Evolutionary conservation across 2,888 invertebrate species (phyloP), one percentile per base, ranked within the genome.

Genomic region (Chirona hameri): DNA sequence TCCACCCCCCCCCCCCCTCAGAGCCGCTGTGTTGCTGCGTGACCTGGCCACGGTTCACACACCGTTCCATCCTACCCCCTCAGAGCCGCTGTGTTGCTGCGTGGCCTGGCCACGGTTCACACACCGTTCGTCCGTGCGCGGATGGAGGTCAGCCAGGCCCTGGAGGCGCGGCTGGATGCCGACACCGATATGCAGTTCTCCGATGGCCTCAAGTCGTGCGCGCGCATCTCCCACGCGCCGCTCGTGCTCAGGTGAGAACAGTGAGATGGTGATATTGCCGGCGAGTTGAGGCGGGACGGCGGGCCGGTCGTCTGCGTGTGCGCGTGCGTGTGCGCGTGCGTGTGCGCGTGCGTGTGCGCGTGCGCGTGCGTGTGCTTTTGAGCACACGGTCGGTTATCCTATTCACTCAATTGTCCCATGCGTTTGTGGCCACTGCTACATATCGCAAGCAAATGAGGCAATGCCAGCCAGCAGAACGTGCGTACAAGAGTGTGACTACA

Each of bases 101-200:
- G 91, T 84, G 93, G 94, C 2, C 88, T 90, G 4, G 89, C 92
- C 82, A 89, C 89, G 81, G 89, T 93, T 1, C 91, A 92, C 81
- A 91, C 92, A 0, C 89, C 90, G 24, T 93, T 93, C 85, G 91
- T 93, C 0, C 90, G 90, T 84, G 91, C 92, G 21, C 91, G 91
- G 85, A 90, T 93, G 9, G 92, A 92, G 85, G 93, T 93, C 86
- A 90, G 90, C 21, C 87, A 92, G 2, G 90, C 91, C 0, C 89
- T 92, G 60, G 93, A 93, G 86, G 93, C 93, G 0, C 91, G 91
- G 86, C 89, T 95, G 27, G 91, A 92, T 86, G 89, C 95, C 82
- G 90, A 91, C 79, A 93, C 94, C 0, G 92, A 95, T 87, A 91
- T 94, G 60, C 93, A 95, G 86, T 95, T 95, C 87, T 93, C 92